phyloP scores from a whole-genome alignment of 2,797 vertebrate species.

The Saguinus oedipus region DNA sequence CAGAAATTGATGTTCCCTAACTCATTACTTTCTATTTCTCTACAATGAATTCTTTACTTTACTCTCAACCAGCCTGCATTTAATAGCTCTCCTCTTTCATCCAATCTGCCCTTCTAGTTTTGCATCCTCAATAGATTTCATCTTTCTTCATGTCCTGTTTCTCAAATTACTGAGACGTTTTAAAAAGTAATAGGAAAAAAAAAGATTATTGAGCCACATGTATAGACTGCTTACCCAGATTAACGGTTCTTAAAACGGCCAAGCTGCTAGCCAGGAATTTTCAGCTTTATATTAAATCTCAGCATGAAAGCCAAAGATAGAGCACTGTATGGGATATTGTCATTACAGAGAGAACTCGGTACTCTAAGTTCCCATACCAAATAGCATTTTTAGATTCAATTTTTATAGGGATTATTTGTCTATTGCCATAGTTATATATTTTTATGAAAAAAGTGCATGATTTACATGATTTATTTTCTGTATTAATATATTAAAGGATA shows the following conservation, averaged over 20 bases:
- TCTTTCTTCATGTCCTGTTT: conserved; percentile 35
- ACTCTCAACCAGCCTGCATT: conserved; percentile 32
- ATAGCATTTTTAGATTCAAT: neutral
- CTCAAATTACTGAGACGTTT: conserved; percentile 15
- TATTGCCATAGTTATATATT: neutral
- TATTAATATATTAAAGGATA: neutral
- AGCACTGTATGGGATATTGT: neutral
- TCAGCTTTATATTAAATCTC: neutral
- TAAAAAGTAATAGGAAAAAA: neutral
- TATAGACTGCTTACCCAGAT: conserved; percentile 12
- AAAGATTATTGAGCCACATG: neutral
- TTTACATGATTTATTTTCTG: conserved; percentile 4
- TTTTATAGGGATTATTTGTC: neutral
- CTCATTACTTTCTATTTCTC: conserved; percentile 61
- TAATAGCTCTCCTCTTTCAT: conserved; percentile 41
- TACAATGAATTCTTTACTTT: conserved; percentile 60
- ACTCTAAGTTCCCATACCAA: neutral
- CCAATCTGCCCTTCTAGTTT: conserved; percentile 21
- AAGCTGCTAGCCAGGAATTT: conserved; percentile 17
- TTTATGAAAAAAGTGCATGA: neutral
- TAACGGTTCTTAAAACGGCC: conserved; percentile 8
- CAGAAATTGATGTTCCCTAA: conserved; percentile 30
- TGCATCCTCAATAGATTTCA: conserved; percentile 19
- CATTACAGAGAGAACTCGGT: neutral
- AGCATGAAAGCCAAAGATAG: neutral